phyloP scores from a whole-genome alignment of 2,113 vertebrate species.

The Dasyprocta punctata region DNA sequence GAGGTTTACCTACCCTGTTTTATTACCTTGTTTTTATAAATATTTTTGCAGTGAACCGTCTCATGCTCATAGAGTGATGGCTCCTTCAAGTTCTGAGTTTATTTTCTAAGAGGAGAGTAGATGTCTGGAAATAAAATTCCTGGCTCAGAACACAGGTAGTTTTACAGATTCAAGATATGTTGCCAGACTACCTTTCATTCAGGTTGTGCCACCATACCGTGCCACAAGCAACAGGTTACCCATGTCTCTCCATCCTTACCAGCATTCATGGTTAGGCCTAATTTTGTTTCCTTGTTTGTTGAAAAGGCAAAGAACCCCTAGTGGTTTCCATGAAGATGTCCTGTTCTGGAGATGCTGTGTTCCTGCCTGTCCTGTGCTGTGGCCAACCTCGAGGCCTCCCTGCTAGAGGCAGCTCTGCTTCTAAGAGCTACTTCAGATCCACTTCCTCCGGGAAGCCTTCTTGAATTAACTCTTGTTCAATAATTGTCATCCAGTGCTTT shows the following conservation, averaged over 20 bases:
- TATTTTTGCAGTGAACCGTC: not conserved
- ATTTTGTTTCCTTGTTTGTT: not conserved
- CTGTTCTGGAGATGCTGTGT: not conserved
- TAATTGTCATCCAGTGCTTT: not conserved
- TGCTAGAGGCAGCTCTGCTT: not conserved
- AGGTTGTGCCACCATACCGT: too few species aligned
- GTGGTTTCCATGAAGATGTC: not conserved
- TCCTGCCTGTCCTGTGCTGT: not conserved
- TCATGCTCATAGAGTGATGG: not conserved
- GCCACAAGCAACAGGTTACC: not conserved
- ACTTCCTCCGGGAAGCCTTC: not conserved
- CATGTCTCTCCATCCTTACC: not conserved
- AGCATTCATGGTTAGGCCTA: not conserved
- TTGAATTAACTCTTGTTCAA: not conserved
- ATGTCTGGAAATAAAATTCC: not conserved
- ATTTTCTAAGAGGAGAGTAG: not conserved
- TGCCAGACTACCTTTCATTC: not conserved
- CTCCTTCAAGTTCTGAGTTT: not conserved
- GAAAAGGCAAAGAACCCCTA: not conserved
- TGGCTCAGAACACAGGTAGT: not conserved
- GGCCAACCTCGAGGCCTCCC: too few species aligned
- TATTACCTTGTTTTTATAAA: not conserved
- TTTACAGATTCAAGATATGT: not conserved
- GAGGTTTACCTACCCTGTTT: not conserved
- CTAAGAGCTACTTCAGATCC: not conserved